phyloP scores from a whole-genome alignment of 2,797 vertebrate genomes.

The Pagetopsis macropterus region DNA sequence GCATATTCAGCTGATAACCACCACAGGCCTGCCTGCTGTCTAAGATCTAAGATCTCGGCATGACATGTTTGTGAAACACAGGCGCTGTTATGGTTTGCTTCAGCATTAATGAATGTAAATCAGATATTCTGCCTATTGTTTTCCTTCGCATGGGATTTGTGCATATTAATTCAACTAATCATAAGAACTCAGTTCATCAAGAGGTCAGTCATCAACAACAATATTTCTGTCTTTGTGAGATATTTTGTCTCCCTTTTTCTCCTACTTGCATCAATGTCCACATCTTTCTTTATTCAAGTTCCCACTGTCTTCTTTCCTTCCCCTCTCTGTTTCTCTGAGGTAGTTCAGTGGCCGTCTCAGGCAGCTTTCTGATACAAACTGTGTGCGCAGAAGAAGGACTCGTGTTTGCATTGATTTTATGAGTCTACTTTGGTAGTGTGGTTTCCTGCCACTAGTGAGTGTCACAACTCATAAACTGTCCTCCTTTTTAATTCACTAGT shows the following conservation, averaged over 20 bases:
- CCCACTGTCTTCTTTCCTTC: too few relatives aligned
- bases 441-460: conserved; percentile 63
- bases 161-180: too few relatives aligned
- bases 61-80: conserved; percentile 43
- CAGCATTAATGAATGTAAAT: conserved; percentile 28
- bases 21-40: conserved; percentile 39
- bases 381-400: conserved; percentile 21
- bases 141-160: too few relatives aligned
- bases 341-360: not conserved
- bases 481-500: conserved; percentile 35
- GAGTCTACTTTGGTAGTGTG: conserved; percentile 66
- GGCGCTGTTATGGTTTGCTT: conserved; percentile 15
- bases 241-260: too few relatives aligned
- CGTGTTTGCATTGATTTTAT: conserved; percentile 45
- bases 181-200: too few relatives aligned
- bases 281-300: too few relatives aligned
- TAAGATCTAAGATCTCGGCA: conserved; percentile 37
- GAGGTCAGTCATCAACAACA: too few relatives aligned
- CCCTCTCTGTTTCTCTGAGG: not conserved
- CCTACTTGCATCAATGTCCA: too few relatives aligned
- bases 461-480: conserved; percentile 58
- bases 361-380: conserved; percentile 1
- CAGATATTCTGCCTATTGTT: not conserved
- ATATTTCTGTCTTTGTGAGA: too few relatives aligned
- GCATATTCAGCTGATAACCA: conserved; percentile 57